phyloP scores from a whole-genome alignment of 2,888 invertebrate genomes.

The Silvanus unidentatus region DNA sequence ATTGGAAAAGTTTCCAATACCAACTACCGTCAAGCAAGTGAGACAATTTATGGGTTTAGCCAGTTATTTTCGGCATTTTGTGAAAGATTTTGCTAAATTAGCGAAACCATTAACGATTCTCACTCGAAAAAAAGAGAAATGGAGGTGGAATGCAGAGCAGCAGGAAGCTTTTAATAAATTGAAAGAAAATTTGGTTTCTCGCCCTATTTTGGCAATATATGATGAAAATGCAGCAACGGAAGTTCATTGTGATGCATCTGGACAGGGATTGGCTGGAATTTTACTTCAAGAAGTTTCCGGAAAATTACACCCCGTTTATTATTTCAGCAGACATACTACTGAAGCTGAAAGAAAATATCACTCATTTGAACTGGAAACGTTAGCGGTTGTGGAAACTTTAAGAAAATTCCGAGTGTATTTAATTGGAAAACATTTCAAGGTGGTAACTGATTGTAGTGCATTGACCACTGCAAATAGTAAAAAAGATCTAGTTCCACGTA shows the following conservation, averaged over 20 bases:
- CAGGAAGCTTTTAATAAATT: slow-evolving; percentile 1
- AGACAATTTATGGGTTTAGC: slow-evolving; percentile 21
- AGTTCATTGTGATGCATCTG: slow-evolving; percentile 27
- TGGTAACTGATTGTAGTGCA: slow-evolving; percentile 34
- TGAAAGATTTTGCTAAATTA: slow-evolving; percentile 18
- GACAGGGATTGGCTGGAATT: slow-evolving; percentile 25
- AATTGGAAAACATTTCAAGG: slow-evolving; percentile 26
- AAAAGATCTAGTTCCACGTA: slow-evolving; percentile 29
- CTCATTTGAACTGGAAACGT: slow-evolving; percentile 36
- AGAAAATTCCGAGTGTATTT: slow-evolving; percentile 35
- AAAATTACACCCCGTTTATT: slow-evolving; percentile 27
- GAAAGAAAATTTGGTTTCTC: slow-evolving; percentile 2
- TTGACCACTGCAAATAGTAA: slow-evolving; percentile 26
- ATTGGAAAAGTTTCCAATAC: slow-evolving; percentile 27
- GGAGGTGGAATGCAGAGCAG: not conserved
- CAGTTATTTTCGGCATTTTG: slow-evolving; percentile 24
- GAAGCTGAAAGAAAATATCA: slow-evolving; percentile 32
- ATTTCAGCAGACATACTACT: slow-evolving; percentile 32
- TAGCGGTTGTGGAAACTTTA: slow-evolving; percentile 34
- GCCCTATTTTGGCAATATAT: slow-evolving; percentile 20
- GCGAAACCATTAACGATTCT: slow-evolving; percentile 19
- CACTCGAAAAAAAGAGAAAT: slow-evolving; percentile 11
- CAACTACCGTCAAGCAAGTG: slow-evolving; percentile 19
- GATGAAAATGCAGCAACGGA: slow-evolving; percentile 22
- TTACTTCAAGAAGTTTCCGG: slow-evolving; percentile 25